phyloP scores from a whole-genome alignment of 2,888 invertebrate genomes.

The Lepeophtheirus nordmannii region DNA sequence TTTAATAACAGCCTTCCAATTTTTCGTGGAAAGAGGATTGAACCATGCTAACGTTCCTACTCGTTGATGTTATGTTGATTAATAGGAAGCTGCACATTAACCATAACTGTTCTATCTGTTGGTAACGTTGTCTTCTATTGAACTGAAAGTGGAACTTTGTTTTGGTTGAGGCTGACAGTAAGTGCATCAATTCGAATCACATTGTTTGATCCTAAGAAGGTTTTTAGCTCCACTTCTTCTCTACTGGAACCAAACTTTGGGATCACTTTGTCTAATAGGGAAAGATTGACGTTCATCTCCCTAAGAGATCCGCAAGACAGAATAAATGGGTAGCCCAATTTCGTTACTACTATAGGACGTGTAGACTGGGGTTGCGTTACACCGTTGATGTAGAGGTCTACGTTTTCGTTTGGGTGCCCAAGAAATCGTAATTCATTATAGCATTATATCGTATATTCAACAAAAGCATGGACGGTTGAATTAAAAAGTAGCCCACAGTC shows the following conservation, averaged over 20 bases:
- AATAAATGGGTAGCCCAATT: background rate
- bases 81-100: too few relatives aligned
- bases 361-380: background rate
- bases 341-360: background rate
- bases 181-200: background rate
- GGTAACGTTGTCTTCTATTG: too few relatives aligned
- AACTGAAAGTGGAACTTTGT: background rate
- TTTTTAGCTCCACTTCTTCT: background rate
- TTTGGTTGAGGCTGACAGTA: background rate
- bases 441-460: too few relatives aligned
- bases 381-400: background rate
- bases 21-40: too few relatives aligned
- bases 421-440: background rate
- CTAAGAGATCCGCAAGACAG: background rate
- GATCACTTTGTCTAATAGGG: background rate
- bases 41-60: too few relatives aligned
- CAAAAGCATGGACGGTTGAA: too few relatives aligned
- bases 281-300: background rate
- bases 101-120: too few relatives aligned
- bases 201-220: background rate
- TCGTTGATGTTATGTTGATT: too few relatives aligned
- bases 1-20: too few relatives aligned
- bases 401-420: background rate
- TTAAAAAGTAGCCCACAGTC: too few relatives aligned
- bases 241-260: background rate